Conservation (phyloP, 2,888 invertebrate species). For the Harpagoxenus sublaevis region DNA sequence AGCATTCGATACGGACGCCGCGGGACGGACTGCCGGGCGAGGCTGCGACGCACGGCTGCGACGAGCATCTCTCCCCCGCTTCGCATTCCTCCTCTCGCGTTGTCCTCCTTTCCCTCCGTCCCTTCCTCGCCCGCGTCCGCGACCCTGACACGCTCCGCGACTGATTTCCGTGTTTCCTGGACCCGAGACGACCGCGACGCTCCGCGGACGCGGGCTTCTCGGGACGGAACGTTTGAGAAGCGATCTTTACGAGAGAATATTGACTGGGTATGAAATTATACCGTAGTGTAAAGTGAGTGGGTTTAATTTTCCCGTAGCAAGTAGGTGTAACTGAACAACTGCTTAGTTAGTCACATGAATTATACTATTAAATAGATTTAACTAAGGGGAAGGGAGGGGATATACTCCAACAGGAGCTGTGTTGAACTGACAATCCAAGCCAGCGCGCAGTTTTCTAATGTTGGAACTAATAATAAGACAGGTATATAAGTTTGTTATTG, state of each 20-base stretch:
- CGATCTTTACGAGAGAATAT: not conserved
- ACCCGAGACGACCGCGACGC: not conserved
- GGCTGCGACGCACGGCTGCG: slow-evolving; percentile 25
- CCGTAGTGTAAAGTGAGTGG: not conserved
- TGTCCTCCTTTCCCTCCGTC: not conserved
- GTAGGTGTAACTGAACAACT: not conserved
- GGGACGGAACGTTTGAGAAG: not conserved
- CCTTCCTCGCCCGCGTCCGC: slow-evolving; percentile 3
- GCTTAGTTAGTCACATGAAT: not conserved
- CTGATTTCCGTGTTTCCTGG: slow-evolving; percentile 58
- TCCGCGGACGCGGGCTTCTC: not conserved
- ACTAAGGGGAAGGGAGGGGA: no score
- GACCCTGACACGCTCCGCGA: slow-evolving; percentile 61
- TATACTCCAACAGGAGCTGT: no score
- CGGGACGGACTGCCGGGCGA: slow-evolving; percentile 74
- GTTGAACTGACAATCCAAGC: no score
- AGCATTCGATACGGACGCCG: slow-evolving; percentile 84
- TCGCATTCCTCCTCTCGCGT: slow-evolving; percentile 23
- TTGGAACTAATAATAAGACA: no score
- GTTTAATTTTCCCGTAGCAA: not conserved
- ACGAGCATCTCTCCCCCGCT: slow-evolving; percentile 56
- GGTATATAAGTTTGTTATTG: no score
- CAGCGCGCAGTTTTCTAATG: no score
- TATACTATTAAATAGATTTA: not conserved
- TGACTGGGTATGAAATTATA: no score